Evolutionary conservation across 1,140 invertebrate genomes (phyloP).

Genomic region (Brachionus paranguensis): DNA sequence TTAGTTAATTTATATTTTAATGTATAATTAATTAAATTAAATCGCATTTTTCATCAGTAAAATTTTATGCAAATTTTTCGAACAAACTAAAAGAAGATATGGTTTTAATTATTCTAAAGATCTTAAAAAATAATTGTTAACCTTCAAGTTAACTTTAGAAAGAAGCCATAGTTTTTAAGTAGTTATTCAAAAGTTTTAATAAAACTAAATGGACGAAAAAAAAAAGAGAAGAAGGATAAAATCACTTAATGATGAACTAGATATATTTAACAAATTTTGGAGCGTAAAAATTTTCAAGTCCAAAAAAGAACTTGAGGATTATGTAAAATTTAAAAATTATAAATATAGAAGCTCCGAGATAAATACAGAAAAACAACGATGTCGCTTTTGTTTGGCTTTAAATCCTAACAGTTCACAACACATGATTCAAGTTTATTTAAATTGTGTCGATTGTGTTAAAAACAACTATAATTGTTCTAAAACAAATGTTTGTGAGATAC

Average conservation of each 20-base stretch:
- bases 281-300: not conserved
- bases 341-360: not conserved
- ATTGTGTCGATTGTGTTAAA: not conserved
- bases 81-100: too few relatives aligned
- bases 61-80: too few relatives aligned
- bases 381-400: not conserved
- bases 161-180: not conserved
- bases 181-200: too few relatives aligned
- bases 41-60: too few relatives aligned
- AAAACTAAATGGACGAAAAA: not conserved
- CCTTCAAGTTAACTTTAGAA: too few relatives aligned
- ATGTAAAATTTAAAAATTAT: not conserved
- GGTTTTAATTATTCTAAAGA: too few relatives aligned
- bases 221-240: not conserved
- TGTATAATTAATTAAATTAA: too few relatives aligned
- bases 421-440: not conserved
- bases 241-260: not conserved
- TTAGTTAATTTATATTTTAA: too few relatives aligned
- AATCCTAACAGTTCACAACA: not conserved
- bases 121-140: too few relatives aligned
- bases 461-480: not conserved
- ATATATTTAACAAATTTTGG: too few relatives aligned
- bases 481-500: not conserved
- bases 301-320: not conserved
- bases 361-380: not conserved